Base-by-base conservation (phyloP, 1,140 invertebrate species). In the Sminthurides bifidus region DNA sequence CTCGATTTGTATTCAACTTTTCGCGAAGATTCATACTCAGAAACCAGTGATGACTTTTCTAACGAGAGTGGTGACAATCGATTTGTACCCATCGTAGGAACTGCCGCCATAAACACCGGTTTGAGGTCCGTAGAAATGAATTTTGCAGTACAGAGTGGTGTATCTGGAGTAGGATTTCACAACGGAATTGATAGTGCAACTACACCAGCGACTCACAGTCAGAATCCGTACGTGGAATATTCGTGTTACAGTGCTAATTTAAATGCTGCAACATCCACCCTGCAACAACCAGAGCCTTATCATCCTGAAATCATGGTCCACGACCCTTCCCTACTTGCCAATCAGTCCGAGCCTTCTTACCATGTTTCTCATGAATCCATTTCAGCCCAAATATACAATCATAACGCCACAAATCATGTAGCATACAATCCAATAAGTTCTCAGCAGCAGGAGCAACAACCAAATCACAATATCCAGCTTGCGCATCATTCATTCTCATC, bases 1-100 rank as follows among this genome's bases (percentile, higher is more conserved):
- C 67, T 80, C 14, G 78, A 81, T 64, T 69, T 83, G 41, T 83
- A 82, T 65, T 58, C 62, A 10, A 74, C 76, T 14, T 79, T 81
- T 58, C 72, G 81, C 29, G 81, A 82, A 57, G 78, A 80, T 54
- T 79, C 81, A 54, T 84, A 84, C 66, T 76, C 77, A 1, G 75
- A 83, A 46, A 73, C 70, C 35, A 70, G 60, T 52, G 73, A 75
- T 51, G 70, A 72, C 40, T 71, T 65, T 30, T 60, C 60, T 14
- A 63, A 61, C 41, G 63, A 64, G 26, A 64, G 62, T 38, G 59
- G 58, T n/a, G 63, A 64, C 24, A 58, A 61, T 49, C 41, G 60
- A 24, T 58, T 61, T 43, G 14, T 54, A 15, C 49, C 54, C 5
- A 50, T 40, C 26, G 26, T 31, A 10, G 29, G 31, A 31, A 33